A percentile compares a stretch with the other conserved stretches of the same genome.
phyloP scores from a whole-genome alignment of 2,888 invertebrate species.

The Pterostichus madidus region DNA sequence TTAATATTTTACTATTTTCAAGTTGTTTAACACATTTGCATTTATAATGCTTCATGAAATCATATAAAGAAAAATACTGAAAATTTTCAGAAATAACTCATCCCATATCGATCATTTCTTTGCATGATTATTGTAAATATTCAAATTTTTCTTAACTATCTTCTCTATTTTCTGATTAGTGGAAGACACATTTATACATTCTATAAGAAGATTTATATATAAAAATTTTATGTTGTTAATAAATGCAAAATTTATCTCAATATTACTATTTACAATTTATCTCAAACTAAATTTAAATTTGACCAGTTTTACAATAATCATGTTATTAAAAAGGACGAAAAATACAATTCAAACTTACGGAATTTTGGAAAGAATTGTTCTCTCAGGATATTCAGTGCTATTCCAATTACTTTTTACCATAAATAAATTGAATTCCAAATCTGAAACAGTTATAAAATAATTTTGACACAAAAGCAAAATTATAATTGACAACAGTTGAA shows the following conservation, averaged over 20 bases:
- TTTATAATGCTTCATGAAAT: slow-evolving; percentile 74
- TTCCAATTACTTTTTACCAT: neutral
- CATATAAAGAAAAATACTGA: slow-evolving; percentile 65
- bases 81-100: neutral
- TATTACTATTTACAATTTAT: slow-evolving; percentile 50
- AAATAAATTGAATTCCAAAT: slow-evolving; percentile 11
- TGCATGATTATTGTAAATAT: slow-evolving; percentile 60
- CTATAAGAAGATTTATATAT: slow-evolving; percentile 38
- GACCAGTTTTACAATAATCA: slow-evolving; percentile 54
- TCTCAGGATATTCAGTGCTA: slow-evolving; percentile 49
- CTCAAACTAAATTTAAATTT: slow-evolving; percentile 40
- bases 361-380: neutral
- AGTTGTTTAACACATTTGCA: slow-evolving; percentile 73
- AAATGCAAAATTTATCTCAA: slow-evolving; percentile 7
- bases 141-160: slow-evolving; percentile 43
- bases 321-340: slow-evolving; percentile 12
- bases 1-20: slow-evolving; percentile 75
- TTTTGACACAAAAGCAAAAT: neutral
- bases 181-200: slow-evolving; percentile 63
- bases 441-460: slow-evolving; percentile 9
- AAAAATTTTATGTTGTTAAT: slow-evolving; percentile 39
- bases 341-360: slow-evolving; percentile 33
- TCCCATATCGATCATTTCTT: slow-evolving; percentile 35
- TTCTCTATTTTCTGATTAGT: slow-evolving; percentile 31
- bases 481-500: neutral